Conservation (phyloP, 1,140 invertebrate genomes). For the Cylas formicarius region DNA sequence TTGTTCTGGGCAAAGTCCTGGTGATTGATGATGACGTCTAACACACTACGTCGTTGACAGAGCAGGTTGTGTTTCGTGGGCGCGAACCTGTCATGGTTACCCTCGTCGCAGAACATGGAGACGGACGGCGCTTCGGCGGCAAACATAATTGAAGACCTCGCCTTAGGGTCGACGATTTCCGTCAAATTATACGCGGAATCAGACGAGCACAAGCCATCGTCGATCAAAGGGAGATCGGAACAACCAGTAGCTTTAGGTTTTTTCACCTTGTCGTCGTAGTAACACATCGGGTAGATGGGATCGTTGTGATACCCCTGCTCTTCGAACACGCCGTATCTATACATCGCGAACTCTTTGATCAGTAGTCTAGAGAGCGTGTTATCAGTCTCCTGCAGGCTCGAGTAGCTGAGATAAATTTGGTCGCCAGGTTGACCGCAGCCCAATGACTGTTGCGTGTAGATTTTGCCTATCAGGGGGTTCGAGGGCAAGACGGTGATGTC, state of each 20-base stretch:
- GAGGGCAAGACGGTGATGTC: constrained; percentile 47
- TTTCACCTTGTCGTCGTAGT: constrained; percentile 40
- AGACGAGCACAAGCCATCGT: constrained; percentile 43
- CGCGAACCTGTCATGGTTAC: constrained; percentile 52
- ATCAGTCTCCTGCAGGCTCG: constrained; percentile 32
- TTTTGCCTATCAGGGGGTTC: constrained; percentile 47
- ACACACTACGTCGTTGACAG: constrained; percentile 52
- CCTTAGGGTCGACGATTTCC: constrained; percentile 42
- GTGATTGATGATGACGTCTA: constrained; percentile 55
- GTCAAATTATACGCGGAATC: constrained; percentile 37
- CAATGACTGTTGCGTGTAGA: constrained; percentile 53
- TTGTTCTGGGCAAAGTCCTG: constrained; percentile 45
- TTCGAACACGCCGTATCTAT: constrained; percentile 64
- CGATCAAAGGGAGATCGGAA: constrained; percentile 44
- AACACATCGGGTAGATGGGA: constrained; percentile 51
- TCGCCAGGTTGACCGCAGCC: constrained; percentile 53
- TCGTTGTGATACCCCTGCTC: constrained; percentile 55
- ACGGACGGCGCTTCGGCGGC: constrained; percentile 44
- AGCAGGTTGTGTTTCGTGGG: constrained; percentile 64
- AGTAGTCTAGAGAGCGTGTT: constrained; percentile 40
- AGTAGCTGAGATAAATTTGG: constrained; percentile 50
- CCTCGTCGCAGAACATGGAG: constrained; percentile 54
- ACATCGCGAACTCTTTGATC: constrained; percentile 58
- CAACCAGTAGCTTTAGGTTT: constrained; percentile 45
- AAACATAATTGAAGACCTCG: constrained; percentile 52